phyloP scores from a whole-genome alignment of 1,140 invertebrate genomes.

The Apis cerana region DNA sequence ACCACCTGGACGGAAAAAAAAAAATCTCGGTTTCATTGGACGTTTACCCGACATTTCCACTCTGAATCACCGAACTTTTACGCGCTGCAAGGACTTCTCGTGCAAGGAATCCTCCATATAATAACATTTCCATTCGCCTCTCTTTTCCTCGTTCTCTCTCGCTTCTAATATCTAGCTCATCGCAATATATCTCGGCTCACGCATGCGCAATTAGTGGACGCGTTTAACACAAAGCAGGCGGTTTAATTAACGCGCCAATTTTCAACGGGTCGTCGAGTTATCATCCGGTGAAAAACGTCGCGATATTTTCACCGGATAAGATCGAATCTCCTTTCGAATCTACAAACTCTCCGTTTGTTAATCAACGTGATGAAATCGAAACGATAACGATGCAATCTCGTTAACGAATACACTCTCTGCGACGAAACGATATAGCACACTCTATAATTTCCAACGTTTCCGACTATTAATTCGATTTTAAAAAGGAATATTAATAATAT shows the following conservation, averaged over 20 bases:
- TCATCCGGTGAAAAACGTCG: background rate
- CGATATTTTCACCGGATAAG: background rate
- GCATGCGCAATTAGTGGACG: slow-evolving; percentile 66
- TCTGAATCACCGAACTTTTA: slow-evolving; percentile 65
- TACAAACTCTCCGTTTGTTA: background rate
- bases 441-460: too few species aligned
- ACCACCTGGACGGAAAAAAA: slow-evolving; percentile 33
- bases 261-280: slow-evolving; percentile 24
- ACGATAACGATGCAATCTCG: background rate
- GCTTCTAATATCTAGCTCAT: slow-evolving; percentile 63
- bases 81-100: slow-evolving; percentile 15
- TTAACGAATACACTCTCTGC: too few species aligned
- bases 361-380: slow-evolving; percentile 8
- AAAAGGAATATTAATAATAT: too few species aligned
- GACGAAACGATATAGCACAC: too few species aligned
- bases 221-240: slow-evolving; percentile 57
- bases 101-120: slow-evolving; percentile 36
- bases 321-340: background rate
- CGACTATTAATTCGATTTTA: too few species aligned
- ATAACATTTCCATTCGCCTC: slow-evolving; percentile 28
- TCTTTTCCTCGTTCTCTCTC: background rate
- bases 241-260: slow-evolving; percentile 60
- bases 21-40: slow-evolving; percentile 70
- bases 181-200: slow-evolving; percentile 59
- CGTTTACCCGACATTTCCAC: slow-evolving; percentile 67